These are phyloP conservation scores for Dryoscopus gambensis DNA, from an alignment of 2,113 vertebrate species.

Conservation along the genomic window DNA sequence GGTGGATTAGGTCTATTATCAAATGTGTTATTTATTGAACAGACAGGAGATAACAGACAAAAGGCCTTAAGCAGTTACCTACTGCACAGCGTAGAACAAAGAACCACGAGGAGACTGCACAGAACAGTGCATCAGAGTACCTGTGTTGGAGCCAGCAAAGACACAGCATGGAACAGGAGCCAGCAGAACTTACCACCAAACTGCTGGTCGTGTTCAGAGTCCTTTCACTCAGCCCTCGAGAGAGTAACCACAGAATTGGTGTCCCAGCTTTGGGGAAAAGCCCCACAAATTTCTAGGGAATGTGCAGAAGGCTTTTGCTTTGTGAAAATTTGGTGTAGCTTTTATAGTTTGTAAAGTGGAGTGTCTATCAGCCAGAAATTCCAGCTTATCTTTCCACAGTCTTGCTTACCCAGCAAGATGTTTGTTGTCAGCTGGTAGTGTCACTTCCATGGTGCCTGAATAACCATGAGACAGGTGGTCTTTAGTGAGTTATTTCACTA, in stretches of 20 bases:
- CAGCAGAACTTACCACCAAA: fast-evolving
- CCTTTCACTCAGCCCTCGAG: background rate
- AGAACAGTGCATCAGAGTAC: background rate
- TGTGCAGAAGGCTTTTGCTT: background rate
- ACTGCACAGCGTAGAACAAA: background rate
- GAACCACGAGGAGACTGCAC: background rate
- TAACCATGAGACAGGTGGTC: fast-evolving
- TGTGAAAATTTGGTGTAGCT: background rate
- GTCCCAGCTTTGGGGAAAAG: background rate
- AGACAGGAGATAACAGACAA: background rate
- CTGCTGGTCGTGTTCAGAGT: fast-evolving
- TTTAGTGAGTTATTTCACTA: too few relatives aligned
- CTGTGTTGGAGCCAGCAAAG: fast-evolving
- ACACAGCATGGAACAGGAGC: background rate
- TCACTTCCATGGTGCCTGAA: background rate
- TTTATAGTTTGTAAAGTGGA: background rate
- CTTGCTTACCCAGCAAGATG: background rate
- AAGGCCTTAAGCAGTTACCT: background rate
- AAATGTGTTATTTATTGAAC: background rate
- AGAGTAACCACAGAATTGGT: background rate
- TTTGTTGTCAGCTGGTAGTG: background rate
- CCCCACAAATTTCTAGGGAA: background rate
- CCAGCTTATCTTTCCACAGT: background rate
- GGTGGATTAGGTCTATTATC: background rate
- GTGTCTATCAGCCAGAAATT: background rate